Conservation (phyloP, 2,888 invertebrate genomes). For the Tenthredo mesomela region DNA sequence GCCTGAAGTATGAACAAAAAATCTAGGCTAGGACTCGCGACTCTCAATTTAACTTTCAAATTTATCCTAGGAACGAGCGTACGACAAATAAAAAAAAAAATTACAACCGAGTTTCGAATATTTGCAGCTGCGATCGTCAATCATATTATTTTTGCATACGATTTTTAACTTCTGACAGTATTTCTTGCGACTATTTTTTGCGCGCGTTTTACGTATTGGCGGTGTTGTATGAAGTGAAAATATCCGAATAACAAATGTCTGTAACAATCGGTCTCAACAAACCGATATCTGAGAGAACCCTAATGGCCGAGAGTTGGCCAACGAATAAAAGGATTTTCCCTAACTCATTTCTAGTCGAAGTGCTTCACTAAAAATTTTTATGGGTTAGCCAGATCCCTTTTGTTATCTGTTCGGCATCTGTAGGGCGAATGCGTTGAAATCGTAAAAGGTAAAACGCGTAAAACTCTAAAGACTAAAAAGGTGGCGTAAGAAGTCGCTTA, state of each 20-base stretch:
- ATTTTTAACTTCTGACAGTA: not conserved
- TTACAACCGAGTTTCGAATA: not conserved
- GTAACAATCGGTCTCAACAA: not conserved
- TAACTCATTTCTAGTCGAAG: constrained; percentile 38
- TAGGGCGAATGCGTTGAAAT: not conserved
- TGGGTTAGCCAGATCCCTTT: constrained; percentile 13
- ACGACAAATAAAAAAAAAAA: not conserved
- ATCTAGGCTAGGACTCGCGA: constrained; percentile 26
- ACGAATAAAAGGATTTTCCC: constrained; percentile 40
- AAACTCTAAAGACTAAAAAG: not conserved
- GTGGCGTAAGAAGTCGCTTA: not conserved
- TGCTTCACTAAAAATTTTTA: constrained; percentile 45
- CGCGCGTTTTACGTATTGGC: not conserved
- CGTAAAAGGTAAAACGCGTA: constrained; percentile 30
- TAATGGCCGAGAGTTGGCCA: constrained; percentile 25
- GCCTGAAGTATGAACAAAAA: constrained; percentile 11
- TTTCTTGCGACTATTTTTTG: not conserved
- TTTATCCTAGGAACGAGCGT: not conserved
- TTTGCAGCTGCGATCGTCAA: not conserved
- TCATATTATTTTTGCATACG: not conserved
- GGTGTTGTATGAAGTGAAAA: constrained; percentile 10
- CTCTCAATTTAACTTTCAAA: constrained; percentile 30
- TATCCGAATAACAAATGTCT: constrained; percentile 16
- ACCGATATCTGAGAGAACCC: not conserved
- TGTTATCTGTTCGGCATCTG: constrained; percentile 43